Base-by-base conservation (phyloP, 2,888 invertebrate genomes). In the Clistopyga incitator region DNA sequence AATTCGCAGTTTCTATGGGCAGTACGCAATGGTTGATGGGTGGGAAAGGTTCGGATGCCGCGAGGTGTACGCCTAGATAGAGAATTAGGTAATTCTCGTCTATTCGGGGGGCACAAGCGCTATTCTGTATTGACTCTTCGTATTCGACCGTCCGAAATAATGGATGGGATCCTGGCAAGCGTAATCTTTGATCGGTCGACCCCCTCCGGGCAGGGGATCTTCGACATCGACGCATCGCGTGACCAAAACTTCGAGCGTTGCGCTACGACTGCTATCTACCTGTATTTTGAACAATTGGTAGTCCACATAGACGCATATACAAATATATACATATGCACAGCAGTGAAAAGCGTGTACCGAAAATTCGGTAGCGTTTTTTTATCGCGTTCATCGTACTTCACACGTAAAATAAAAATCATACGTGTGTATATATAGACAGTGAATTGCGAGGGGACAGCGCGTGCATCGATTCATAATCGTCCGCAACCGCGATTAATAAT, bases 151-250 rank as follows among this genome's bases (percentile, higher is more conserved):
- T 68, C 61, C 78, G 54, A 81, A 82, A 87, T 83, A 83, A 87
- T 81, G 81, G 80, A 84, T 81, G 68, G 79, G 38, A 78, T 20
- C 18, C 50, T 56, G 34, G 71, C 59, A 23, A 78, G 71, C 67
- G 79, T 82, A 86, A 86, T 87, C 85, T 86, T 84, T 81, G 84
- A 86, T 87, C 87, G 79, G 70, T 74, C 56, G 76, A 81, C 70
- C 45, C 72, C 79, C 59, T 42, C 45, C 71, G 76, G 75, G 61
- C 67, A 56, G 29, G 64, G 81, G 54, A 75, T 82, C 83, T 78
- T 72, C 72, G 45, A 38, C 72, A 83, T 81, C 68, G 80, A 75
- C 67, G 68, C 52, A 80, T 85, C 81, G 85, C 85, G 84, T 85
- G 84, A 85, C 84, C 72, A 15, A 77, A 82, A 84, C 71, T 64